A percentile compares a stretch with the other conserved stretches of the same genome.
phyloP scores from a whole-genome alignment of 2,113 vertebrate species.

The Irena cyanogastra region DNA sequence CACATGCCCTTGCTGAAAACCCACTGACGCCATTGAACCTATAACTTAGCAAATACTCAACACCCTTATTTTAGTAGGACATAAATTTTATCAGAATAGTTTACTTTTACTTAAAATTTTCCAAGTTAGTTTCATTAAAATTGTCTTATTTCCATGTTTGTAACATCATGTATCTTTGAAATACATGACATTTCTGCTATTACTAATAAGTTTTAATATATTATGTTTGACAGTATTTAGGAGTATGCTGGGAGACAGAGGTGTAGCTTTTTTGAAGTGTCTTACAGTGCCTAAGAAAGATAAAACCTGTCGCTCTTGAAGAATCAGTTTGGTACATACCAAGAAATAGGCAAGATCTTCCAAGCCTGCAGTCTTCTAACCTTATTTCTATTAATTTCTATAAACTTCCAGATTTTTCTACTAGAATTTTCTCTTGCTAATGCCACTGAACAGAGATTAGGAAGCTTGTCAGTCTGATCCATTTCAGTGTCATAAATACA shows the following conservation, averaged over 20 bases:
- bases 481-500: background rate
- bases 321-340: background rate
- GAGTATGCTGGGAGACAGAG: background rate
- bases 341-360: background rate
- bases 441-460: background rate
- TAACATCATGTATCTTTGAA: background rate
- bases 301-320: background rate
- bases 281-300: background rate
- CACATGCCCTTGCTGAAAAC: background rate
- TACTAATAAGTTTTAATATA: background rate
- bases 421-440: background rate
- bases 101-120: background rate
- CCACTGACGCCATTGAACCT: no score
- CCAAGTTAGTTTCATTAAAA: background rate
- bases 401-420: background rate
- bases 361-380: background rate
- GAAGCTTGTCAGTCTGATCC: background rate
- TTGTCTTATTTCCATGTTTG: background rate
- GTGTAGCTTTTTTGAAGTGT: background rate
- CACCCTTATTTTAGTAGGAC: background rate
- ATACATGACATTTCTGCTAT: background rate
- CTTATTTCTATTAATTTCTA: background rate
- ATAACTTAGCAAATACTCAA: background rate
- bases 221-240: background rate
- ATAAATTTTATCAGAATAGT: background rate